A percentile compares a stretch with the other conserved stretches of the same genome.
These are phyloP conservation scores for Chaetodon trifascialis DNA, from an alignment of 2,113 vertebrate genomes.

Conservation along the genomic window DNA sequence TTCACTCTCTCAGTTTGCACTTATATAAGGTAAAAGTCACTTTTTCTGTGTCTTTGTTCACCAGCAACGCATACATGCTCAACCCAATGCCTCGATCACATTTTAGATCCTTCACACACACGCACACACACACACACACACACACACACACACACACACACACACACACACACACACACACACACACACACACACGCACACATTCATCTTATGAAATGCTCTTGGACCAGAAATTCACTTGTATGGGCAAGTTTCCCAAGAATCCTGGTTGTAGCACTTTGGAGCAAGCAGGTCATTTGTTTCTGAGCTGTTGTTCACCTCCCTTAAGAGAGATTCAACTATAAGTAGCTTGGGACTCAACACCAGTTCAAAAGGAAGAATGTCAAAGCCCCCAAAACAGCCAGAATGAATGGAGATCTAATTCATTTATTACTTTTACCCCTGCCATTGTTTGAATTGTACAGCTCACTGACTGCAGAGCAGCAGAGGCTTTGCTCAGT, in stretches of 20 bases:
- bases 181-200: slow-evolving; percentile 10
- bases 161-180: slow-evolving; percentile 1
- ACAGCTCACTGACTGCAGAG: neutral
- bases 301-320: slow-evolving; percentile 57
- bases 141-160: slow-evolving; percentile 10
- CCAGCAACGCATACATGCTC: neutral
- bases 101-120: slow-evolving; percentile 15
- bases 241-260: slow-evolving; percentile 51
- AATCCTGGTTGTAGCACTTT: slow-evolving; percentile 38
- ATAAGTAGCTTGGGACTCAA: slow-evolving; percentile 40
- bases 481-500: slow-evolving; percentile 7
- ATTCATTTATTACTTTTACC: slow-evolving; percentile 27
- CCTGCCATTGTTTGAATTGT: neutral
- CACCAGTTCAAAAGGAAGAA: slow-evolving; percentile 25
- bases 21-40: slow-evolving; percentile 1
- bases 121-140: neutral
- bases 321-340: slow-evolving; percentile 42
- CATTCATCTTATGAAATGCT: slow-evolving; percentile 27
- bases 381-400: slow-evolving; percentile 21
- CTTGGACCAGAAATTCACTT: slow-evolving; percentile 41
- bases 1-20: neutral
- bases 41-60: neutral
- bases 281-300: slow-evolving; percentile 53
- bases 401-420: slow-evolving; percentile 18
- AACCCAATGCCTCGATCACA: neutral